A percentile compares a stretch with the other conserved stretches of the same genome.
These are phyloP conservation scores for Callyntrura guangdongensis DNA, from an alignment of 2,888 invertebrate species.

Conservation along the genomic window DNA sequence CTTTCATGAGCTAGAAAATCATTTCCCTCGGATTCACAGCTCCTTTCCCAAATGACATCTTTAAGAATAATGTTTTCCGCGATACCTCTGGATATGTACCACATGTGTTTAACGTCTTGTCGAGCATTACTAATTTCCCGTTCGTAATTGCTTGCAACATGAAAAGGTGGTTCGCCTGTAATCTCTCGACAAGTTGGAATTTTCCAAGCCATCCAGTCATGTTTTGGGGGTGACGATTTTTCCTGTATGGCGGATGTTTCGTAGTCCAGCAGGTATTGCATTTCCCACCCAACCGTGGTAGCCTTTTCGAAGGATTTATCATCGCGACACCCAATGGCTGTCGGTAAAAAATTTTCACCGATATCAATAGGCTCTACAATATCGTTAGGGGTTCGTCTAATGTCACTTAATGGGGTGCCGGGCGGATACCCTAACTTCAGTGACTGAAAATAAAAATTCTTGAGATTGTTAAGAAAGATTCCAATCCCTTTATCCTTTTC, in stretches of 20 bases:
- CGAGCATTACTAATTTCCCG: neutral
- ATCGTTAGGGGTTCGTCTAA: constrained; percentile 22
- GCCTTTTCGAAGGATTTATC: neutral
- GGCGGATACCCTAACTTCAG: constrained; percentile 25
- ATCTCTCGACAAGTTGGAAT: constrained; percentile 42
- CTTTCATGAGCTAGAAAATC: neutral
- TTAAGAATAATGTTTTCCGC: constrained; percentile 47
- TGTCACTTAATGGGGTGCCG: neutral
- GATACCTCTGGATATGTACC: constrained; percentile 60
- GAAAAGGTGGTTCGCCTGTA: neutral
- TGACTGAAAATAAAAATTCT: constrained; percentile 23
- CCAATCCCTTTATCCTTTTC: neutral
- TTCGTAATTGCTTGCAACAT: constrained; percentile 31
- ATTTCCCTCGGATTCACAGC: constrained; percentile 16
- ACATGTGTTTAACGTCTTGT: constrained; percentile 31
- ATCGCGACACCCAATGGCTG: constrained; percentile 37
- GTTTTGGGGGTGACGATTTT: neutral
- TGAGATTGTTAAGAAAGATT: no score
- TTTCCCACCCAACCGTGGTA: constrained; percentile 50
- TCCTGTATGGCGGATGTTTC: constrained; percentile 28
- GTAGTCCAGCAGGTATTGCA: constrained; percentile 24
- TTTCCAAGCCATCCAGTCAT: constrained; percentile 51
- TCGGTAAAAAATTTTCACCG: neutral
- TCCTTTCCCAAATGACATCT: constrained; percentile 26
- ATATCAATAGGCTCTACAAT: constrained; percentile 29